Evolutionary conservation across 1,140 invertebrate species (phyloP).

Genomic region (Luehdorfia chinensis): DNA sequence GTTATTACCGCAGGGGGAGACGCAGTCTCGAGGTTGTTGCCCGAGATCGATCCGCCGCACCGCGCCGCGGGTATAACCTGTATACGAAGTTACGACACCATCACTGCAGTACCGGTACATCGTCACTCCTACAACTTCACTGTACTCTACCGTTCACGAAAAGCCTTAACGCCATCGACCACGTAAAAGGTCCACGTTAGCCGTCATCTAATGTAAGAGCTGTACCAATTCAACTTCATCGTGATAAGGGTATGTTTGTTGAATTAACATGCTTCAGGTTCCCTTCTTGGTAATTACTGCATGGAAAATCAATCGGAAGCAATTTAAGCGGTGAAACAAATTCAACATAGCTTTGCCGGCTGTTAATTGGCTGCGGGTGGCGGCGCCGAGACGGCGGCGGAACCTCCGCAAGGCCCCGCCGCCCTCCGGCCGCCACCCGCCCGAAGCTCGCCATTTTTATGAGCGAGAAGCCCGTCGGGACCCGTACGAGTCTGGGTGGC

Average conservation of each 20-base stretch:
- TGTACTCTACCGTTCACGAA: neutral
- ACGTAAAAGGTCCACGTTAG: neutral
- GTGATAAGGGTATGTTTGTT: too few species aligned
- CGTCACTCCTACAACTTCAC: neutral
- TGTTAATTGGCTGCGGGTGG: slow-evolving; percentile 75
- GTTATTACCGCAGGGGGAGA: slow-evolving; percentile 68
- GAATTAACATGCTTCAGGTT: too few species aligned
- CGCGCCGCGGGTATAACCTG: slow-evolving; percentile 41
- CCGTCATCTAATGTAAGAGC: too few species aligned
- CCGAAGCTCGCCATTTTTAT: slow-evolving; percentile 66
- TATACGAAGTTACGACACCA: slow-evolving; percentile 59
- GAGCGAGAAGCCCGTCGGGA: slow-evolving; percentile 59
- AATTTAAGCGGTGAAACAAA: slow-evolving; percentile 71
- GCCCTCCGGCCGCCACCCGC: slow-evolving; percentile 31
- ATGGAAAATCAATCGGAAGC: slow-evolving; percentile 70
- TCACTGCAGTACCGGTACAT: slow-evolving; percentile 36
- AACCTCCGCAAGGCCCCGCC: slow-evolving; percentile 69
- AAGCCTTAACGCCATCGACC: neutral
- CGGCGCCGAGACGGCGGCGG: slow-evolving; percentile 75
- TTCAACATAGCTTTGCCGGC: slow-evolving; percentile 67
- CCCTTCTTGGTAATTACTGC: slow-evolving; percentile 5
- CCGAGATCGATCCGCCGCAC: slow-evolving; percentile 65
- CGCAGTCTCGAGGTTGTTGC: slow-evolving; percentile 62
- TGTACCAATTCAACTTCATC: too few species aligned
- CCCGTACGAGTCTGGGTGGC: slow-evolving; percentile 51